These are phyloP conservation scores for Cerastis rubricosa DNA, from an alignment of 2,888 invertebrate genomes.

Conservation along the genomic window DNA sequence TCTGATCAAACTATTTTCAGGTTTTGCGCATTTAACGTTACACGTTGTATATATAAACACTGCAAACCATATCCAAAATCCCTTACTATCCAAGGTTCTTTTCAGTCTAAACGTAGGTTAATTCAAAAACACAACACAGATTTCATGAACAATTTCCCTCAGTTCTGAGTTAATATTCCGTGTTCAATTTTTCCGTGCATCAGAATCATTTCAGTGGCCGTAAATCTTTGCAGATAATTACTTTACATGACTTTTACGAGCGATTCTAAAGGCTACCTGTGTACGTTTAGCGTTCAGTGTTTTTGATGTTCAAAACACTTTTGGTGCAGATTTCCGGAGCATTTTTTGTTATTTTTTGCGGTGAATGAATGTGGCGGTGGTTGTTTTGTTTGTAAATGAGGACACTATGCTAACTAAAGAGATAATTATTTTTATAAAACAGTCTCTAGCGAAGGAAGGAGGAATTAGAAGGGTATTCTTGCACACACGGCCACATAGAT, in stretches of 20 bases:
- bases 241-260: slow-evolving; percentile 60
- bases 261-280: slow-evolving; percentile 45
- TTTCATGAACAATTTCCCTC: slow-evolving; percentile 2
- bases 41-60: too few relatives aligned
- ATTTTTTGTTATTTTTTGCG: slow-evolving; percentile 4
- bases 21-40: too few relatives aligned
- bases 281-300: slow-evolving; percentile 12
- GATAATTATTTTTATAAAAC: too few relatives aligned
- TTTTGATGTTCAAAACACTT: slow-evolving; percentile 48
- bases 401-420: background rate
- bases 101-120: background rate
- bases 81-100: background rate
- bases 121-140: slow-evolving; percentile 1
- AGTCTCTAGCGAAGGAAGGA: background rate
- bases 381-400: background rate
- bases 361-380: background rate
- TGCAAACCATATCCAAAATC: background rate
- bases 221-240: slow-evolving; percentile 62
- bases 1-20: too few relatives aligned
- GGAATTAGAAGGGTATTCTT: background rate
- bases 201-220: slow-evolving; percentile 35
- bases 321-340: slow-evolving; percentile 6
- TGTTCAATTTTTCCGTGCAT: slow-evolving; percentile 39
- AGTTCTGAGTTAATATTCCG: slow-evolving; percentile 31
- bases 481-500: background rate